Evolutionary conservation across 2,113 vertebrate species (phyloP).

Genomic region (Piaya cayana): DNA sequence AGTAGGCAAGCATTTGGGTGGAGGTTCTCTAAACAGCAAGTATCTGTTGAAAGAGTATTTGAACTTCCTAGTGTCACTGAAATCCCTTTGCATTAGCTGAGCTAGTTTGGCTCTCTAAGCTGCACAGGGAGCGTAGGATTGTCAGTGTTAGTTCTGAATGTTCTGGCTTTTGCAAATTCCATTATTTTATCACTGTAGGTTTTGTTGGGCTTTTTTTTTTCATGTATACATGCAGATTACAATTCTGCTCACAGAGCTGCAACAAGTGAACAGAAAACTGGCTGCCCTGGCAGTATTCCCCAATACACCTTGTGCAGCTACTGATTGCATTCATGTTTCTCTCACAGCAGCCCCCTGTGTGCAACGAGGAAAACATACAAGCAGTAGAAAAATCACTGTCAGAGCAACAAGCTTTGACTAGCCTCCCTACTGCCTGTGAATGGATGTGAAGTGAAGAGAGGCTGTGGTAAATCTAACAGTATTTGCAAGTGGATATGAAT

Average conservation of each 20-base stretch:
- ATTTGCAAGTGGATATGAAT: not conserved
- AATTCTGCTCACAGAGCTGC: not conserved
- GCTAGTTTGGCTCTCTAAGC: not conserved
- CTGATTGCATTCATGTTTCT: not conserved
- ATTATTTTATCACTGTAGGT: not conserved
- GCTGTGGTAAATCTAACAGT: not conserved
- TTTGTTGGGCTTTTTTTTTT: not conserved
- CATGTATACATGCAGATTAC: fast-evolving
- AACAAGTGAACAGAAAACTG: not conserved
- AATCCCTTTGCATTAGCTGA: not conserved
- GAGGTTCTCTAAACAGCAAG: not conserved
- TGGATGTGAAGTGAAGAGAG: not conserved
- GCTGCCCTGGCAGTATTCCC: not conserved
- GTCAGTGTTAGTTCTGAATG: not conserved
- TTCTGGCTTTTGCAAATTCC: not conserved
- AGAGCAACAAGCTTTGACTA: not conserved
- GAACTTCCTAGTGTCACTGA: not conserved
- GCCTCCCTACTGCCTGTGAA: not conserved
- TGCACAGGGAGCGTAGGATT: not conserved
- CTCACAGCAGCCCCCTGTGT: not conserved
- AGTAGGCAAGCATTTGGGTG: not conserved
- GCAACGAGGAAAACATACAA: not conserved
- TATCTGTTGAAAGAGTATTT: not conserved
- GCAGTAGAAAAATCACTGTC: not conserved
- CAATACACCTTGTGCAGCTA: not conserved